A percentile compares a stretch with the other conserved stretches of the same genome.
phyloP scores from a whole-genome alignment of 1,140 invertebrate species.

The Drosophila mojavensis region DNA sequence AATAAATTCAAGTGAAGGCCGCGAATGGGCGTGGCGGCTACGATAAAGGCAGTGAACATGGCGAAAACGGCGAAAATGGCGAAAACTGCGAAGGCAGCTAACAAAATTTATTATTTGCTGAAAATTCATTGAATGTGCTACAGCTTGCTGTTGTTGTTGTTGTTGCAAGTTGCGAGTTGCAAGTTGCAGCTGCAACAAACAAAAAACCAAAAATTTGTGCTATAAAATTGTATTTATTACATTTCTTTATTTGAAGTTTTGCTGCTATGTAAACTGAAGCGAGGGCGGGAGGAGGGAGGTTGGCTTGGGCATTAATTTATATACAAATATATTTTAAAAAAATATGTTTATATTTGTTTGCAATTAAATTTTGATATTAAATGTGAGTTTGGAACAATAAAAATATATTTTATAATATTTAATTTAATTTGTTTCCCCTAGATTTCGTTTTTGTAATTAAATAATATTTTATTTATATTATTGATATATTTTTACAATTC shows the following conservation, averaged over 20 bases:
- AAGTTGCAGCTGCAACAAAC: conserved; percentile 40
- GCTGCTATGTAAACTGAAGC: conserved; percentile 53
- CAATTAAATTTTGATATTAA: conserved; percentile 14
- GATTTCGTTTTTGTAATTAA: too few relatives aligned
- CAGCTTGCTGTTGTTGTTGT: conserved; percentile 28
- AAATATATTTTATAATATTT: too few relatives aligned
- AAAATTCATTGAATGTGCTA: conserved; percentile 66
- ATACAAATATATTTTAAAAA: not conserved
- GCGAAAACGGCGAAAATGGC: conserved; percentile 28
- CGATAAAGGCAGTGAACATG: not conserved
- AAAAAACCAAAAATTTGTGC: conserved; percentile 50
- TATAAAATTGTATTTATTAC: conserved; percentile 75
- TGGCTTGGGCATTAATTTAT: not conserved
- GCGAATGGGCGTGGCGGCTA: not conserved
- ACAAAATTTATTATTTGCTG: conserved; percentile 61
- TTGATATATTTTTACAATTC: too few relatives aligned
- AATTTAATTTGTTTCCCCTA: too few relatives aligned
- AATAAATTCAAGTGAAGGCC: conserved; percentile 48
- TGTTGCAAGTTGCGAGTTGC: conserved; percentile 20
- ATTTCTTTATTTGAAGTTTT: conserved; percentile 62
- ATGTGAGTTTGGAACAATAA: too few relatives aligned
- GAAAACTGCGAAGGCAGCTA: conserved; percentile 46
- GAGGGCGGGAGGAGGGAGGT: too few relatives aligned
- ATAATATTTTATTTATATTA: too few relatives aligned
- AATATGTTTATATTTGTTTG: not conserved